Percentiles rank a stretch among this genome's conserved stretches.
Evolutionary conservation across 2,888 invertebrate genomes (phyloP).

Genomic region (Cheilosia grossa): DNA sequence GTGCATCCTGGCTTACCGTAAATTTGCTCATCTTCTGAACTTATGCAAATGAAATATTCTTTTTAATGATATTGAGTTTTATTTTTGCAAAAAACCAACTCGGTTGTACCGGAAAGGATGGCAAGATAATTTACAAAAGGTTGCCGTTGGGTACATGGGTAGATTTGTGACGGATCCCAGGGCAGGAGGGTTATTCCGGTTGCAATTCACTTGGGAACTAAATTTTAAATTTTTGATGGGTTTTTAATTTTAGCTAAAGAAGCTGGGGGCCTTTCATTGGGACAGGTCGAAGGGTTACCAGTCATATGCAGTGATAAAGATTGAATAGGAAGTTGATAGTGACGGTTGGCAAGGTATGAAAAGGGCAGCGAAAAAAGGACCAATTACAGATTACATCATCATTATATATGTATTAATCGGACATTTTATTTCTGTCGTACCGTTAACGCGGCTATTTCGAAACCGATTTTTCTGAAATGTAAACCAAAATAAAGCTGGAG

Average conservation of each 20-base stretch:
- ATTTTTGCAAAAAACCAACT: not conserved
- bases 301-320: not conserved
- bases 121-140: constrained; percentile 11
- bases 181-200: constrained; percentile 32
- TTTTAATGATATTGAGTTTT: constrained; percentile 35
- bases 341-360: no score
- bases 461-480: no score
- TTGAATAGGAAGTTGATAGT: no score
- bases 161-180: constrained; percentile 36
- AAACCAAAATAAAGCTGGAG: no score
- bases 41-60: constrained; percentile 52
- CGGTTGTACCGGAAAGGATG: not conserved
- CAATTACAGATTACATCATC: no score
- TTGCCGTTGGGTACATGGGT: not conserved
- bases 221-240: constrained; percentile 47
- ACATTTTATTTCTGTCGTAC: no score
- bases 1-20: constrained; percentile 35
- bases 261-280: not conserved
- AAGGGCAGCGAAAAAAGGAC: no score
- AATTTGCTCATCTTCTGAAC: constrained; percentile 56
- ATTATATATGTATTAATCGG: no score
- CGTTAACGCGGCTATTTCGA: no score
- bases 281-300: not conserved
- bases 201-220: constrained; percentile 21
- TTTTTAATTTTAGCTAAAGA: constrained; percentile 4